phyloP scores from a whole-genome alignment of 2,797 vertebrate species.

The Poecilia picta region DNA sequence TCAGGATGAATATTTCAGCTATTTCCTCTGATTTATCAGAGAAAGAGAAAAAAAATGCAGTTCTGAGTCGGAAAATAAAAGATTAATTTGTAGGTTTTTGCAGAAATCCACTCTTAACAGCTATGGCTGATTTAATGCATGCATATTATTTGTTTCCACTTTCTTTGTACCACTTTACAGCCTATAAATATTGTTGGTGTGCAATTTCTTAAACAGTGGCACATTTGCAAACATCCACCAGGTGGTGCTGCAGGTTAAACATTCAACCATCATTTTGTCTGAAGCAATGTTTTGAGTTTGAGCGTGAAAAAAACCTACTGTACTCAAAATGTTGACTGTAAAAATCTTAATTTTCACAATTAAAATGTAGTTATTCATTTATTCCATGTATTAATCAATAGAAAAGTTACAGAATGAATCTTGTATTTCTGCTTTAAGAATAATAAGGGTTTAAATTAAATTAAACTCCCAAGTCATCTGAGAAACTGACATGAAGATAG shows the following conservation, averaged over 20 bases:
- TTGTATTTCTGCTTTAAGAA: neutral
- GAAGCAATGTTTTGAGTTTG: neutral
- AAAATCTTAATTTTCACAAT: no score
- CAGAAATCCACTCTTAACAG: neutral
- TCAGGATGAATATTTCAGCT: neutral
- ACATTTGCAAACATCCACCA: constrained; percentile 23
- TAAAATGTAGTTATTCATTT: neutral
- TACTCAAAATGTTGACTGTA: no score
- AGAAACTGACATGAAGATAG: neutral
- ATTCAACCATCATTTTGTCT: accelerated
- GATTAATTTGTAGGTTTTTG: neutral
- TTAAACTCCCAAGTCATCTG: neutral
- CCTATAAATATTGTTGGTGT: neutral
- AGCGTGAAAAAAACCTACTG: neutral
- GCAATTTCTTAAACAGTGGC: neutral
- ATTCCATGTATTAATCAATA: neutral
- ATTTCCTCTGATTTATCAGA: neutral
- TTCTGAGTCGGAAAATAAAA: neutral
- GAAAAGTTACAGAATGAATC: neutral
- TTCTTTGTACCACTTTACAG: neutral
- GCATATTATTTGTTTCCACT: neutral
- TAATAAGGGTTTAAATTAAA: neutral
- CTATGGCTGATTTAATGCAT: neutral
- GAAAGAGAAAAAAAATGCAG: neutral
- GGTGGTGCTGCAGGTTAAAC: constrained; percentile 54